These are phyloP conservation scores for Xylocampa areola DNA, from an alignment of 2,888 invertebrate genomes.

Conservation along the genomic window DNA sequence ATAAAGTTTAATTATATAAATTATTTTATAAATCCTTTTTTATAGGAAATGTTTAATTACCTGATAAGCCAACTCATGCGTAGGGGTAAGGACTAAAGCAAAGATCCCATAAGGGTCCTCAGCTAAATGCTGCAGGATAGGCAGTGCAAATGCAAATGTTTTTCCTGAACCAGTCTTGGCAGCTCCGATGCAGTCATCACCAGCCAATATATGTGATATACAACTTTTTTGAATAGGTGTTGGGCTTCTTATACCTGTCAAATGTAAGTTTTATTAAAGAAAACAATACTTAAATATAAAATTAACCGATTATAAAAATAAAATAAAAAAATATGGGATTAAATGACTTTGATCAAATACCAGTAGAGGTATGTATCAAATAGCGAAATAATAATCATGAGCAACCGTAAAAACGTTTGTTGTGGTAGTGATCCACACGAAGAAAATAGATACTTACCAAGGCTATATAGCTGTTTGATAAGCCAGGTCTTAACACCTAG, in stretches of 20 bases:
- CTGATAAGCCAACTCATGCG: conserved; percentile 97
- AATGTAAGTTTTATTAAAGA: conserved; percentile 1
- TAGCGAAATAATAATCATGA: too few relatives aligned
- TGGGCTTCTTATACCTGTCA: conserved; percentile 93
- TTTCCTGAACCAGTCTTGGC: conserved; percentile 99
- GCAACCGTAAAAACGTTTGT: neutral
- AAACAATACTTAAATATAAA: neutral
- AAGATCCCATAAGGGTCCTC: conserved; percentile 99
- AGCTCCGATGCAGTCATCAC: conserved; percentile 97
- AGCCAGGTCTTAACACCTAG: conserved; percentile 93
- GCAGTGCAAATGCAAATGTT: conserved; percentile 98
- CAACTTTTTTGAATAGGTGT: conserved; percentile 96
- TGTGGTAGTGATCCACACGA: neutral
- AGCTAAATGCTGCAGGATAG: conserved; percentile 96
- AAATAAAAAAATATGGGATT: too few relatives aligned
- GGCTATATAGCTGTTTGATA: conserved; percentile 91
- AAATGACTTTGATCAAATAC: too few relatives aligned
- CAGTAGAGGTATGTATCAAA: too few relatives aligned
- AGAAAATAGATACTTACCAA: conserved; percentile 88
- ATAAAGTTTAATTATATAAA: too few relatives aligned
- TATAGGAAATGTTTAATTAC: conserved; percentile 70
- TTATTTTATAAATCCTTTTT: too few relatives aligned
- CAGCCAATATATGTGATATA: conserved; percentile 93
- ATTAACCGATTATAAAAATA: too few relatives aligned
- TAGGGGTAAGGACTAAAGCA: conserved; percentile 98